Evolutionary conservation across 2,888 invertebrate species (phyloP), one percentile per base, ranked within the genome.

Genomic region (Drosophila prolongata): DNA sequence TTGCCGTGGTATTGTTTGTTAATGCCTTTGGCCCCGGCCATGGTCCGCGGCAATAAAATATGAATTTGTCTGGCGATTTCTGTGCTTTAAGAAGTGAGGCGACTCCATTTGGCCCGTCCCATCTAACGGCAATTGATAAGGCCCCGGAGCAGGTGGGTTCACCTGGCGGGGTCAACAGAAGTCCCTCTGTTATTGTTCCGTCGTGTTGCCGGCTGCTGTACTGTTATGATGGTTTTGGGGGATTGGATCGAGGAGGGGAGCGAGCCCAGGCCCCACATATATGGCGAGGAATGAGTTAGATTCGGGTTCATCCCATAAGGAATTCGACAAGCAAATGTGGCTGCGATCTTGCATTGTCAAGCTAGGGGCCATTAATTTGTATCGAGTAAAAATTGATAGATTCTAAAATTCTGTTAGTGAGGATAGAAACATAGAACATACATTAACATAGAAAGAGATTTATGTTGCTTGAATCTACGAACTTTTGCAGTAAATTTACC

Each of bases 41-140:
- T 60, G 89, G 82, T 71, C 87, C 70, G 80, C 76, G 77, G 82
- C 87, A 89, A 89, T 85, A 87, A 89, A 85, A 89, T 85, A 85
- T 89, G 89, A 85, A 85, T 85, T 83, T 83, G 83, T 83, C 83
- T 88, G 74, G 42, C 66, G 42, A 43, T 67, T 70, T 43, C 56
- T 70, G 61, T 64, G 81, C 70, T 78, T 55, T 71, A 55, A 58
- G 55, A 74, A 72, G 67, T 79, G 58, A 59, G 59, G 56, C 50
- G 49, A 49, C 37, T 34, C 43, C 40, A 34, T 35, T 27, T 35
- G 19, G 10, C 19, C 58, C 52, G 66, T 69, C 55, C 54, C 60
- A 60, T 47, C 75, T 87, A 80, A 80, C 80, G 80, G 80, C 76
- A 71, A 66, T 75, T 78, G 65, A 71, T 78, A 67, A 67, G 81